phyloP scores from a whole-genome alignment of 2,797 vertebrate genomes.

The Enteromius mattozi region DNA sequence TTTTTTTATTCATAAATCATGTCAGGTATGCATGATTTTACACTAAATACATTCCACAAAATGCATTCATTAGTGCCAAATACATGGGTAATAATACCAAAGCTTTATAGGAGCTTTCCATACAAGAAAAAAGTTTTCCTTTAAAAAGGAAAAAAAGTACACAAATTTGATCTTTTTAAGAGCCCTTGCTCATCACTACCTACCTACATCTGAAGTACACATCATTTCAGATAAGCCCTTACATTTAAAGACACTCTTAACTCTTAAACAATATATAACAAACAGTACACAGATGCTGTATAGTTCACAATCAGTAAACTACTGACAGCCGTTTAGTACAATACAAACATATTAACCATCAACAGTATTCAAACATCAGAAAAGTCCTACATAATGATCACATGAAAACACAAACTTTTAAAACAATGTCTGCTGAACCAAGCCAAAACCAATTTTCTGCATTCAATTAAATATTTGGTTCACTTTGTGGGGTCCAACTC shows the following conservation, averaged over 20 bases:
- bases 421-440: neutral
- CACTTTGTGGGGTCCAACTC: neutral
- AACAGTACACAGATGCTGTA: neutral
- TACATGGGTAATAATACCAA: neutral
- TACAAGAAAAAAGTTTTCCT: neutral
- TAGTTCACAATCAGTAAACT: neutral
- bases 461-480: neutral
- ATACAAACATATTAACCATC: neutral
- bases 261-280: neutral
- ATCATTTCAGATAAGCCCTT: neutral
- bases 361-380: neutral
- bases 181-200: neutral
- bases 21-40: neutral
- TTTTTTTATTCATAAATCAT: neutral
- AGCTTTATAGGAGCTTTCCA: neutral
- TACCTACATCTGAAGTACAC: neutral
- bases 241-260: neutral
- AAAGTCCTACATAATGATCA: neutral
- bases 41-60: neutral
- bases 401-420: neutral
- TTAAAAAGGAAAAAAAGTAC: neutral
- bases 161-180: neutral
- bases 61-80: neutral
- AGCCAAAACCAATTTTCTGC: neutral
- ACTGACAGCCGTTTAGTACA: neutral